Base-by-base conservation (phyloP, 2,888 invertebrate genomes). In the Lithodes maja region DNA sequence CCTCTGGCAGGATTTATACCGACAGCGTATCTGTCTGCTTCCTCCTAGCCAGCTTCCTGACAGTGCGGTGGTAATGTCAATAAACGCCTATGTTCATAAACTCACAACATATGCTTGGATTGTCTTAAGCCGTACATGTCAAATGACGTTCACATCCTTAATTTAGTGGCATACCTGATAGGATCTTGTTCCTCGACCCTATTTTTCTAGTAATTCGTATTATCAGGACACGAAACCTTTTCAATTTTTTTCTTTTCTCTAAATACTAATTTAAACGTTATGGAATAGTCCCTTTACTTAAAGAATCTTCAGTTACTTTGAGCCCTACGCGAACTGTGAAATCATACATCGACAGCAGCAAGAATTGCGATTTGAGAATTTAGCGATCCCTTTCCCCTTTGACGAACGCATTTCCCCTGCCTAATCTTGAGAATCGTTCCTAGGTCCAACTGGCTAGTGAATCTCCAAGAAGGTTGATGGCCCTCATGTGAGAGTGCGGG, bases 1-100 rank as follows among this genome's bases (percentile, higher is more conserved):
- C 71, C 85, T 81, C 85, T 89, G 85, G 85, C 84, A 85, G 81
- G 81, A 80, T 75, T 80, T 85, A 75, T 84, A 75, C 88, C 88
- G 88, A 85, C 88, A 85, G 88, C 81, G 88, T 69, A 81, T 81
- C 84, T 89, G 88, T 89, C 88, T 81, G 52, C n/a, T n/a, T 15
- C 77, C 75, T 84, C 83, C 83, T 33, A 33, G 33, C 33, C 68
- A 83, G 83, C 84, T 87, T 81, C 81, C 75, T 89, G 88, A 85
- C 88, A 85, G 88, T 89, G 88, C 85, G 88, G 88, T 89, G 88
- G 85, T 89, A 89, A 89, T 89, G 80, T 85, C 84, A 81, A 85
- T 81, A 81, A 83, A 83, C 33, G 33, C 33, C 33, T 33, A 33
- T 33, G 33, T 33, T 84, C n/a, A 82, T 78, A 53, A 88, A 52